Base-by-base conservation (phyloP, 2,113 vertebrate species). In the Oceanites oceanicus region DNA sequence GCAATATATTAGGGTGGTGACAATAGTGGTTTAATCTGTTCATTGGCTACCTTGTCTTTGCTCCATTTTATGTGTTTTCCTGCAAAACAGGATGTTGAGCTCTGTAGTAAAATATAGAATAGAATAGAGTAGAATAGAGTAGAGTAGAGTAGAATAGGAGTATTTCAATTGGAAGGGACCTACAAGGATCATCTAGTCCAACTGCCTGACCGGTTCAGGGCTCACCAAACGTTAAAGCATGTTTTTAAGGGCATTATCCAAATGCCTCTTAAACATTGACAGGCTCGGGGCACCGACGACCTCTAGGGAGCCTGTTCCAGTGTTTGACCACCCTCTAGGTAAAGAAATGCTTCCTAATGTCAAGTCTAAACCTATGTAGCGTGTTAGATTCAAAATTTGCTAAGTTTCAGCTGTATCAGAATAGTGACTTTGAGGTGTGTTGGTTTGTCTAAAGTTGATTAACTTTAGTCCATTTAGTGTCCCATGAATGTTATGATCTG, bases 241-340 rank as follows among this genome's bases (percentile, higher is more conserved):
- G 4, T 88, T 84, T 5, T 61, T 40, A 45, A 18, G 6, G 18
- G 2, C 23, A 27, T 68, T 90, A 30, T 49, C 76, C 55, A 73
- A 58, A 47, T 38, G 8, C 11, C 44, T 80, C 30, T n/a, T 47
- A 49, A 36, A 36, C 49, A 52, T 11, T 34, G 29, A 19, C 30
- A 80, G 23, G 7, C 30, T 8, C 5, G 9, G 7, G 17, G 4
- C 27, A 61, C 7, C 2, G 3, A 22, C 3, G 4, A 12, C 11
- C 13, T 40, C 34, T 18, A 84, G 30, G 16, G 40, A 85, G 10
- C 11, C 21, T 50, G 13, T 40, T 34, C 21, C 32, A 40, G 53
- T 29, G 3, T 63, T 38, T 73, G 15, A 4, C 30, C 26, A 62
- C 30, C 10, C 7, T 18, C 18, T 71, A 3, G 2, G 21, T 45